Percentiles rank a stretch among this genome's conserved stretches.
phyloP scores from a whole-genome alignment of 1,140 invertebrate genomes.

The Cryptotermes secundus region DNA sequence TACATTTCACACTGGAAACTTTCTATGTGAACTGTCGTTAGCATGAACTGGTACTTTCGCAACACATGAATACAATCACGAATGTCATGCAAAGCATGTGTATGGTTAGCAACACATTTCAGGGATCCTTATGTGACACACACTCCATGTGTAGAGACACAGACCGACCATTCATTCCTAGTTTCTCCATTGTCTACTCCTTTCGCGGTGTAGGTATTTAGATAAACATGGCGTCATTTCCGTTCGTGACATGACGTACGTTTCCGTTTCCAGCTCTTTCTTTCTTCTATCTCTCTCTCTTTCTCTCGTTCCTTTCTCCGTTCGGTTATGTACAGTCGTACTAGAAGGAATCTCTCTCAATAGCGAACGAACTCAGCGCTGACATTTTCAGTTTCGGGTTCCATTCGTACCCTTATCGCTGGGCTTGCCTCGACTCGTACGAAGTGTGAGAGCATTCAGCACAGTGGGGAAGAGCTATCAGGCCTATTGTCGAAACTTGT shows the following conservation, averaged over 20 bases:
- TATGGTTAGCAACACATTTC: background rate
- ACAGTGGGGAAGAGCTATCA: background rate
- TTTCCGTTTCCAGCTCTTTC: background rate
- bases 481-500: background rate
- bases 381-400: background rate
- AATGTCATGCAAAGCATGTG: background rate
- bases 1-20: no score
- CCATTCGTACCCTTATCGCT: background rate
- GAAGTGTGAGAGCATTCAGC: background rate
- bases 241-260: background rate
- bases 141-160: background rate
- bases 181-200: background rate
- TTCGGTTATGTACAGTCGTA: background rate
- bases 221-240: conserved; percentile 12
- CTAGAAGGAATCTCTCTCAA: background rate
- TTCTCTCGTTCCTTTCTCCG: background rate
- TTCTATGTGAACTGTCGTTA: background rate
- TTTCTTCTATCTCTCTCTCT: background rate
- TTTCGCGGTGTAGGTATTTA: background rate
- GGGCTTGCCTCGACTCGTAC: background rate
- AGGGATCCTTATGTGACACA: background rate
- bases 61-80: background rate
- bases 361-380: background rate
- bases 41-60: background rate
- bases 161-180: background rate